Base-by-base conservation (phyloP, 2,113 vertebrate species). In the Naja naja region DNA sequence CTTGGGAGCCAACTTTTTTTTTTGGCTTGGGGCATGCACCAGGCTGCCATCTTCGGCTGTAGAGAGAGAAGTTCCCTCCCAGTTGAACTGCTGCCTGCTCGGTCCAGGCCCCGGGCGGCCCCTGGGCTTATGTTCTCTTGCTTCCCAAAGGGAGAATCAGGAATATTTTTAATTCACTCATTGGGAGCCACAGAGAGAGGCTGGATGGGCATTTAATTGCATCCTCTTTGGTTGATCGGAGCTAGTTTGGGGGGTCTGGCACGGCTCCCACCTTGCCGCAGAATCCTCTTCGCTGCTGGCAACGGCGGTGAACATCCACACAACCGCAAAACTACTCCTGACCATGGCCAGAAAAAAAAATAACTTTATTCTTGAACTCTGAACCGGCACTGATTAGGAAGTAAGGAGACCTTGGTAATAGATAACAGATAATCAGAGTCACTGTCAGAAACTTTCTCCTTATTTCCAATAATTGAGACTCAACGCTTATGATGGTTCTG, bases 141-240 rank as follows among this genome's bases (percentile, higher is more conserved):
- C 8, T 86, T 30, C 69, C 18, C 88, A 81, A 39, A 20, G 69
- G 34, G 34, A 81, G 16, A 81, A 39, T 20, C n/a, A 1, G 69
- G 6, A 34, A 81, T 81, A 39, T 3, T 20, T 74, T 39, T 81
- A 8, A 81, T 39, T 3, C 6, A 39, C 34, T 18, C 18, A 3
- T 3, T 7, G 16, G 18, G 6, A 39, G 30, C 88, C 92, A 56
- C 22, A 23, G 52, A 34, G 39, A 14, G n/a, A 30, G 6, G 12
- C 7, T 1, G 22, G 22, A 2, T 25, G 47, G 23, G 74, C 54
- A 2, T 85, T 52, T 90, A 90, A 93, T 93, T 93, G 74, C 86
- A 93, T 90, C 58, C 53, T 52, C 30, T 93, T 58, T n/a, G 20
- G 43, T 85, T 93, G 85, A 92, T 86, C 49, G 92, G 64, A 90